phyloP scores from a whole-genome alignment of 2,113 vertebrate species.

The Heterochromis multidens region DNA sequence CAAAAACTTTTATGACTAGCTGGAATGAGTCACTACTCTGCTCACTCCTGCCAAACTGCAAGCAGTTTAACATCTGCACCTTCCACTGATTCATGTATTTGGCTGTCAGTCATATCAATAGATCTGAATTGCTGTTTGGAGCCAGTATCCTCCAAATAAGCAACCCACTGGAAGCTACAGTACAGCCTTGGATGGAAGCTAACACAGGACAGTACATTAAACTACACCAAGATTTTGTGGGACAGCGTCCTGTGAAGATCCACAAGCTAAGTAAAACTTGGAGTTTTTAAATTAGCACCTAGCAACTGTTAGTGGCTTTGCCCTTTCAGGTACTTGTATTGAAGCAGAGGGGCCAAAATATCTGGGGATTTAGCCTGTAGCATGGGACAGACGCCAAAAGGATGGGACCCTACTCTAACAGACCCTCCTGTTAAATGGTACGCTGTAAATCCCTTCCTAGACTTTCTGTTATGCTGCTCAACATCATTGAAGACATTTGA shows the following conservation, averaged over 20 bases:
- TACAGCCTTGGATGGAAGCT: not conserved
- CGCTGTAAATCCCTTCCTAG: no score
- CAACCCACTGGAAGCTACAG: not conserved
- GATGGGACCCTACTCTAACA: not conserved
- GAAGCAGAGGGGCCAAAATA: not conserved
- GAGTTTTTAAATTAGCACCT: not conserved
- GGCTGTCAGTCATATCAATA: not conserved
- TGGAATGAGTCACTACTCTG: not conserved
- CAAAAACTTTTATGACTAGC: accelerated
- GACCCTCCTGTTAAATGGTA: not conserved
- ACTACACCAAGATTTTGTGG: not conserved
- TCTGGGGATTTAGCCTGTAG: not conserved
- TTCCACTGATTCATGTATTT: not conserved
- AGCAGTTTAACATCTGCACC: not conserved
- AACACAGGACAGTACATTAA: not conserved
- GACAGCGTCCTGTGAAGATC: not conserved
- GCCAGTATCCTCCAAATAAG: not conserved
- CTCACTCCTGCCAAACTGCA: not conserved
- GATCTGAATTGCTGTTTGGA: not conserved
- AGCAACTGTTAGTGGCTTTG: not conserved
- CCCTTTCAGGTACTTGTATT: not conserved
- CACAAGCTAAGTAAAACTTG: not conserved
- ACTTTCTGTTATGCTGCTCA: no score
- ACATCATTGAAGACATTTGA: no score
- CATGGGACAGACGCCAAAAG: not conserved